phyloP scores from a whole-genome alignment of 2,888 invertebrate genomes.

The Notocelia uddmanniana region DNA sequence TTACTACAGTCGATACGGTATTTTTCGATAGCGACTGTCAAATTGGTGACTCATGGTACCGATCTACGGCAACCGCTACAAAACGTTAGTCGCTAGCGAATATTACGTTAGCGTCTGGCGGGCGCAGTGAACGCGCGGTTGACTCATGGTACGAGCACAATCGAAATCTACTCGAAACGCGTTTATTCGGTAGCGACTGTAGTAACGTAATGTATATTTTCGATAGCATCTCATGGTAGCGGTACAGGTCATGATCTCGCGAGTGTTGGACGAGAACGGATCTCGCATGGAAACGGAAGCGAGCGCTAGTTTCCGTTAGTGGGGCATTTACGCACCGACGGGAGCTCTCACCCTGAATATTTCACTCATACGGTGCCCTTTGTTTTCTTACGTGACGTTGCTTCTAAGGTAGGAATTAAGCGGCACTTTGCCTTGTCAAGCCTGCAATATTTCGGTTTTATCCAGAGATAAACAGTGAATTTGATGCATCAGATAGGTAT shows the following conservation, averaged over 20 bases:
- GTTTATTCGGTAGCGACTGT: too few relatives aligned
- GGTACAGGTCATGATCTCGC: conserved; percentile 40
- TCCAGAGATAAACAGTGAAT: not conserved
- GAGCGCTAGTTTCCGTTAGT: conserved; percentile 43
- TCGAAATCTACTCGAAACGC: too few relatives aligned
- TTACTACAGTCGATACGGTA: too few relatives aligned
- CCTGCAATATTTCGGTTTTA: conserved; percentile 8
- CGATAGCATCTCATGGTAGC: too few relatives aligned
- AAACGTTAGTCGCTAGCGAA: too few relatives aligned
- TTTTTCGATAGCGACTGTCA: too few relatives aligned
- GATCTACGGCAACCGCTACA: too few relatives aligned
- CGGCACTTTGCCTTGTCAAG: conserved; percentile 41
- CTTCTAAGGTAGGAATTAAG: conserved; percentile 51
- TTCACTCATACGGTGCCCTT: conserved; percentile 54
- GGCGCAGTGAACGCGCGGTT: too few relatives aligned
- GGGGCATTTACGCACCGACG: conserved; percentile 50
- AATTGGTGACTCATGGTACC: too few relatives aligned
- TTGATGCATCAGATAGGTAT: not conserved
- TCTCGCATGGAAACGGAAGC: conserved; percentile 45
- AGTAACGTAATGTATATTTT: too few relatives aligned
- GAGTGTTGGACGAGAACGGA: conserved; percentile 42
- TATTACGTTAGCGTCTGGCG: too few relatives aligned
- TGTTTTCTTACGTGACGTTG: conserved; percentile 49
- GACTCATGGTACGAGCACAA: too few relatives aligned
- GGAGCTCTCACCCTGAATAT: conserved; percentile 55